A percentile compares a stretch with the other conserved stretches of the same genome.
Evolutionary conservation across 2,113 vertebrate species (phyloP).

Genomic region (Gadus macrocephalus): DNA sequence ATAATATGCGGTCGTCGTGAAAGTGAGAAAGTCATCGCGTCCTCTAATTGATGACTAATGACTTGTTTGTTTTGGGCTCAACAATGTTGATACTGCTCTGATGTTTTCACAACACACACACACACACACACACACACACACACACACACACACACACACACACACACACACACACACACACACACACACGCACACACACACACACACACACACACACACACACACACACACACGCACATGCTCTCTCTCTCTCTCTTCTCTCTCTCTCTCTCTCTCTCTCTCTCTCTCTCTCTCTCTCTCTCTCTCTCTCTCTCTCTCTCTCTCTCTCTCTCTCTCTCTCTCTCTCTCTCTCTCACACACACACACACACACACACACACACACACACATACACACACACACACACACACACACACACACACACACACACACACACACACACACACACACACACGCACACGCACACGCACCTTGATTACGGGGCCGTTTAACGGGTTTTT

Average conservation of each 20-base stretch:
- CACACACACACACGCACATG: no score
- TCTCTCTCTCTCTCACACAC: background rate
- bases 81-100: slow-evolving; percentile 22
- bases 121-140: slow-evolving; percentile 11
- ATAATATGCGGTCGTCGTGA: background rate
- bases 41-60: slow-evolving; percentile 60
- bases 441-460: no score
- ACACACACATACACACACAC: background rate
- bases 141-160: slow-evolving; percentile 4
- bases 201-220: no score
- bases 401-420: background rate
- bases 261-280: no score
- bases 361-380: background rate
- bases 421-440: background rate
- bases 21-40: slow-evolving; percentile 1
- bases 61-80: slow-evolving; percentile 64
- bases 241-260: accelerated
- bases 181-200: background rate
- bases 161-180: background rate
- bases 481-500: slow-evolving; percentile 8
- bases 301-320: no score
- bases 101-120: slow-evolving; percentile 46
- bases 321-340: no score
- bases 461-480: background rate
- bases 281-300: no score